Evolutionary conservation across 2,888 invertebrate species (phyloP), one percentile per base, ranked within the genome.

Genomic region (Scrobipalpa atriplicella): DNA sequence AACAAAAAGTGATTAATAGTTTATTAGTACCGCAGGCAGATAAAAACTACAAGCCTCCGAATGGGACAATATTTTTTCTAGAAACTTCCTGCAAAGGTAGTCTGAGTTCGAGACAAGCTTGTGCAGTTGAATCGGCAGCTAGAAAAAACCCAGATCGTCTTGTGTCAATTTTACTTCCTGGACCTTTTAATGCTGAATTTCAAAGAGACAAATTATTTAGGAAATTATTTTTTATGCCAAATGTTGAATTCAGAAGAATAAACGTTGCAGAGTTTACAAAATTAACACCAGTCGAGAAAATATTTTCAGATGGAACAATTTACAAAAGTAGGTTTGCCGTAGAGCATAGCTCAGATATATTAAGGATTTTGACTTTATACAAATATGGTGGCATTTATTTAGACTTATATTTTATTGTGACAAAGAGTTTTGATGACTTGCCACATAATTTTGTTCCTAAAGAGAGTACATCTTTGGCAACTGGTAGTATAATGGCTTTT

Each of bases 81-180:
- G 95, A 95, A 77, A 95, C 95, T 0, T 94, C 95, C 0, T 95
- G 95, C 74, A 88, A 83, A 3, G 87, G 89, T 9, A 71, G 78
- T 0, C 76, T 95, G 38, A 90, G 87, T 36, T 71, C 93, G 0
- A 83, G 95, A 18, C 94, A 95, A 76, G 94, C 94, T 0, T 95
- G 95, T 76, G 94, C 95, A 0, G 92, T 95, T 0, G 95, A 95
- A 81, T 94, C 94, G 0, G 94, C 94, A 0, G 95, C 95, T 0
- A 81, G 80, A 64, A 84, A 93, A 81, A 94, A 95, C 75, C 94
- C 94, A 0, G 81, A 87, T 56, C 85, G 87, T 72, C 89, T 91
- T 51, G 87, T 95, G 0, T 93, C 94, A 71, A 75, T 95, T 0
- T 73, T 79, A 3, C 75, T 79, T 18, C 72, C 74, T 36, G 51